A percentile compares a stretch with the other conserved stretches of the same genome.
These are phyloP conservation scores for Parelbella ahira DNA, from an alignment of 2,888 invertebrate genomes.

Conservation along the genomic window DNA sequence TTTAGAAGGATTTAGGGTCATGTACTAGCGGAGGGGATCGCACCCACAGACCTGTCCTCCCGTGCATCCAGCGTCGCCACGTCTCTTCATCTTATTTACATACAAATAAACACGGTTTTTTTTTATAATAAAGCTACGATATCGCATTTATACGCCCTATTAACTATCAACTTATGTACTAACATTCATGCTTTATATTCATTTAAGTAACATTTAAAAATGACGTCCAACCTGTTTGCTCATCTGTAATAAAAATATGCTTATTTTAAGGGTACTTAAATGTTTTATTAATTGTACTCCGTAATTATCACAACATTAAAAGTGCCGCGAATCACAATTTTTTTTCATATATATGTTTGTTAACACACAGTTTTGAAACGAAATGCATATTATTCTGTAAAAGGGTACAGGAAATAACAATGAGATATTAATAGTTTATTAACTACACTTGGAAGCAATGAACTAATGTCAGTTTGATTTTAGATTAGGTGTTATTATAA, in stretches of 20 bases:
- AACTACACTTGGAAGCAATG: no score
- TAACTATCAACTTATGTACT: conserved; percentile 23
- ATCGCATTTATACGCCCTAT: conserved; percentile 23
- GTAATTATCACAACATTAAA: conserved; percentile 16
- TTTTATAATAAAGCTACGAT: conserved; percentile 20
- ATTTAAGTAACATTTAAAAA: conserved; percentile 19
- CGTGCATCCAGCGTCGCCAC: conserved; percentile 56
- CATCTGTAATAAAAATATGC: conserved; percentile 18
- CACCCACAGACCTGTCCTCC: conserved; percentile 53
- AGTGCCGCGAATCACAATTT: conserved; percentile 14
- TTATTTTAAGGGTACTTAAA: conserved; percentile 16
- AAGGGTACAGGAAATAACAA: no score
- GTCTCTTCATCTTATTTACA: conserved; percentile 36
- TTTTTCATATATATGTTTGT: conserved; percentile 3
- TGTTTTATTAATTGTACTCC: conserved; percentile 16
- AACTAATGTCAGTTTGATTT: no score
- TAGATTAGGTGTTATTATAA: no score
- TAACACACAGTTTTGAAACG: background rate
- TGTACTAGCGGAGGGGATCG: conserved; percentile 36
- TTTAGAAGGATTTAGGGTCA: conserved; percentile 46
- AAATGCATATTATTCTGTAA: no score
- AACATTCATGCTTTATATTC: conserved; percentile 21
- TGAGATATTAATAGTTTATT: no score
- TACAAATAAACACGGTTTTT: conserved; percentile 21
- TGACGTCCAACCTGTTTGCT: conserved; percentile 17